Percentiles rank a stretch among this genome's conserved stretches.
These are phyloP conservation scores for Corythornis vintsioides DNA, from an alignment of 2,113 vertebrate genomes.

Conservation along the genomic window DNA sequence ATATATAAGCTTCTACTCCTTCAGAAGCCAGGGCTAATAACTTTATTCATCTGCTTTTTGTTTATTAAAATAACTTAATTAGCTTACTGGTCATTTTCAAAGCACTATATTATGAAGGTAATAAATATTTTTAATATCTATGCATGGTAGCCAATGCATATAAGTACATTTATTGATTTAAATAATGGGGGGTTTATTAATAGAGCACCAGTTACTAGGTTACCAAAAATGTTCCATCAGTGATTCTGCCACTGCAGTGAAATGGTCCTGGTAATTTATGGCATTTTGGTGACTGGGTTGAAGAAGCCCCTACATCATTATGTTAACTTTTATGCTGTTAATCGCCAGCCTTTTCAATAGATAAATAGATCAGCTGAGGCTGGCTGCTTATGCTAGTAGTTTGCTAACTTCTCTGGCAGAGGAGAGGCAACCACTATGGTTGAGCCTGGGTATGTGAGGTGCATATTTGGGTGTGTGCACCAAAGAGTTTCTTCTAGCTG, in stretches of 20 bases:
- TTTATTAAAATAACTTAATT: not conserved
- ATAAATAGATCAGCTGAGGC: not conserved
- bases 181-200: slow-evolving; percentile 29
- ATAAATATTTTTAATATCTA: slow-evolving; percentile 49
- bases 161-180: slow-evolving; percentile 38
- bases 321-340: slow-evolving; percentile 1
- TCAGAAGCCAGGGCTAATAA: not conserved
- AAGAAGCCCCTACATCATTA: not conserved
- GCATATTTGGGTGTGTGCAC: rapidly evolving
- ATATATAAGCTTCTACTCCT: not conserved
- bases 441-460: not conserved
- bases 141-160: not conserved
- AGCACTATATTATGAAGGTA: not conserved
- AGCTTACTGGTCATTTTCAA: slow-evolving; percentile 38
- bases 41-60: slow-evolving; percentile 33
- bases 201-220: slow-evolving; percentile 9
- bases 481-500: not conserved
- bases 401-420: not conserved
- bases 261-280: not conserved
- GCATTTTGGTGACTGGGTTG: not conserved
- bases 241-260: not conserved
- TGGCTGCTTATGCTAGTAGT: not conserved
- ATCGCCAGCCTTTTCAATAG: slow-evolving; percentile 18
- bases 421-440: not conserved
- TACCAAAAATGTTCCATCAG: slow-evolving; percentile 16